Evolutionary conservation across 2,113 vertebrate species (phyloP), one percentile per base, ranked within the genome.

Genomic region (Petrocephalus microphthalmus): DNA sequence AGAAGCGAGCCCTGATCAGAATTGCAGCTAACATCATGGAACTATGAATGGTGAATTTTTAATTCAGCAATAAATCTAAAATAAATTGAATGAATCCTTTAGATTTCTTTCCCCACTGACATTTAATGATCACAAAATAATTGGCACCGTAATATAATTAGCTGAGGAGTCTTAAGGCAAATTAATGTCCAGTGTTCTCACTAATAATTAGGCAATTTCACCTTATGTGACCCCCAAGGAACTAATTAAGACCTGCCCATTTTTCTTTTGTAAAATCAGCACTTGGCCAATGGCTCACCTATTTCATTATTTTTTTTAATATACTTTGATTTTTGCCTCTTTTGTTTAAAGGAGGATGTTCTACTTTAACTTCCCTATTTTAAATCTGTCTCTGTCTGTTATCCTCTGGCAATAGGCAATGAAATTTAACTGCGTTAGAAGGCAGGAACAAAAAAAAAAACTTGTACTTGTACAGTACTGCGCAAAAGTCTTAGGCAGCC

Each of bases 51-150:
- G 15, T 53, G 49, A 53, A 53, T 10, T 33, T 51, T 53, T 54
- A 85, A 85, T 85, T 53, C 51, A 54, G n/a, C 22, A 56, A 85
- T 85, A 85, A 85, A 85, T 33, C 81, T 83, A 83, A 83, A 85
- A 56, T 53, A 56, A 54, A 54, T 37, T 85, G n/a, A 33, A 85
- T 29, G 51, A 56, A 85, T 85, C 49, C 71, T 37, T 83, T 83
- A 83, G 37, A 54, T 33, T 85, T 85, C n/a, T 53, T 85, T 78
- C 37, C 19, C 22, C 51, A 56, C 84, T 54, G n/a, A 56, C 51
- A 85, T 33, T 33, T 53, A 54, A 54, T 52, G 19, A 83, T 49
- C 45, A 83, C 45, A 49, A 83, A 47, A 83, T 83, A 83, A 83
- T 83, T 83, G 37, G 0, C 81, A 83, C 17, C n/a, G 45, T 83